Base-by-base conservation (phyloP, 2,888 invertebrate species). In the Polyommatus iphigenia region DNA sequence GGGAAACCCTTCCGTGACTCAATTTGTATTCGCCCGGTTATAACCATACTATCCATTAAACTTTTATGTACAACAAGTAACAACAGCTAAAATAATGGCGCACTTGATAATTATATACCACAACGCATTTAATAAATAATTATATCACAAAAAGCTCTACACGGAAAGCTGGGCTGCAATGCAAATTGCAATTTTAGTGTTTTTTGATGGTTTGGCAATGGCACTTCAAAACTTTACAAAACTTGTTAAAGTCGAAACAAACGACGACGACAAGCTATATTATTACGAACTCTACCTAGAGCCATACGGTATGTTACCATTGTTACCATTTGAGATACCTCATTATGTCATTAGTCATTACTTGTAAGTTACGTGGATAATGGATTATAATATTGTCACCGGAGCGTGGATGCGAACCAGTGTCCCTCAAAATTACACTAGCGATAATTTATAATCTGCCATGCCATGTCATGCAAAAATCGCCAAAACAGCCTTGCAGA, bases 1-100 rank as follows among this genome's bases (percentile, higher is more conserved):
- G 93, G 93, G 90, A 93, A 93, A 91, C 93, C 93, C 93, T 92
- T 91, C 85, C 92, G 91, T 93, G 93, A 93, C 90, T 91, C 90
- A 90, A 87, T 87, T 87, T 87, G 87, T 89, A 91, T 92, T 90
- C 90, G 88, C 85, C 87, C 88, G 87, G 86, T 86, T 86, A 86
- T 85, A 86, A 86, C 87, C 87, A 86, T 87, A 88, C 86, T 87
- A 85, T 85, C 87, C 85, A 85, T 88, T 78, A 73, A 78, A 57
- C 59, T 78, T 77, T 78, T 78, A 78, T 78, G 77, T 41, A 59
- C 77, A 73, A 24, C 24, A 24, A 24, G 24, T 24, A 24, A 57
- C 54, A 24, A 59, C 29, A 18, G 59, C 72, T 46, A 50, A 75
- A 75, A 8, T 73, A 73, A 73, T 73, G 29, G 54, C 75, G 7